Evolutionary conservation across 64 coral and sea anemone species (phyloP), one percentile per base, ranked within the genome.

Genomic region (Montipora foliosa): DNA sequence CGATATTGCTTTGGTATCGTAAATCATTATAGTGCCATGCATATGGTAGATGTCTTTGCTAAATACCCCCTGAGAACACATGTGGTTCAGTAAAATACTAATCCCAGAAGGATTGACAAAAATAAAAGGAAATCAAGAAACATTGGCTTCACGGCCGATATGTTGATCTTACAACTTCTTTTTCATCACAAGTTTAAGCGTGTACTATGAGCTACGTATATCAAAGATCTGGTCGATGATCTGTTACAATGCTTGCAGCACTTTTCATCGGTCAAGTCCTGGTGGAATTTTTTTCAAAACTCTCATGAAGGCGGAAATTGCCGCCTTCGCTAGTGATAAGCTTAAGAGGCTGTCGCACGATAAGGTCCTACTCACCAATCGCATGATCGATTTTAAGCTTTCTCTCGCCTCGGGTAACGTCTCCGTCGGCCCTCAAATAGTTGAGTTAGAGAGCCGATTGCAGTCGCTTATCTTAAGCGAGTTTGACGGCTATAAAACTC

Each of bases 401-500:
- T 17, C 2, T 8, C 67, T 82, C 25, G 67, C 49, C 3, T 15
- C 20, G 2, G 79, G 78, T 52, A 66, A 79, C 15, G 8, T 47
- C 7, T 62, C 82, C 7, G 58, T 49, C 20, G 5, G 12, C 14
- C 0, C 46, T 69, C 11, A 78, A 17, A 79, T 70, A 46, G 20
- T 4, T 14, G 1, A 8, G 3, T 5, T 81, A 9, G 76, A 90
- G 19, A 16, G 7, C 2, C 16, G 72, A 10, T 49, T 90, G 46
- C 48, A 68, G 12, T 25, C 44, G 8, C 66, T 91, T 0, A 12
- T 49, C 9, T 4, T 37, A 25, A 25, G 25, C 25, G 0, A 25
- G 25, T 15, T 93, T 15, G 90, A 86, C 46, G 82, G 91, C 0
- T 79, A 49, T 19, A 93, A 87, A 25, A n/a, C 62, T 21, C 47